A percentile compares a stretch with the other conserved stretches of the same genome.
Evolutionary conservation across 2,888 invertebrate genomes (phyloP).

Genomic region (Hydrotaea diabolus): DNA sequence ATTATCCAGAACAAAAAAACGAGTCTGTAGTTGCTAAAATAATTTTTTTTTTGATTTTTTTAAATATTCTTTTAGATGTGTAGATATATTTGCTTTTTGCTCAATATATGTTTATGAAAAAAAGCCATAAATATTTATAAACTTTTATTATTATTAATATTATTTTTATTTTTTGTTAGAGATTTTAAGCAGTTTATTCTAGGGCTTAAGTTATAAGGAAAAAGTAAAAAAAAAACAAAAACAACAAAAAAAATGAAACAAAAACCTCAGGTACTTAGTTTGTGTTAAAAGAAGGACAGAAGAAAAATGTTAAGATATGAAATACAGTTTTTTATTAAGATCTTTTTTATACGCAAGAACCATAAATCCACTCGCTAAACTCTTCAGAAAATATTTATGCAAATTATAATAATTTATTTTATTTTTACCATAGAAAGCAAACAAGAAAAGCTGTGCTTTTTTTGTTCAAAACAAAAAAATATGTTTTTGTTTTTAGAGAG

Average conservation of each 20-base stretch:
- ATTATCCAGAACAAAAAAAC: too few relatives aligned
- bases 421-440: not conserved
- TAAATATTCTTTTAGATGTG: slow-evolving; percentile 16
- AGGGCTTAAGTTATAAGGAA: slow-evolving; percentile 45
- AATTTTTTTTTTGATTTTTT: slow-evolving; percentile 28
- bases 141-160: slow-evolving; percentile 39
- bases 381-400: not conserved
- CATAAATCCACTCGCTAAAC: slow-evolving; percentile 44
- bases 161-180: slow-evolving; percentile 36
- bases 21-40: too few relatives aligned
- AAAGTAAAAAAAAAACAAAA: slow-evolving; percentile 41
- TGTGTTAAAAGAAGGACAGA: slow-evolving; percentile 70
- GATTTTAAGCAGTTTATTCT: slow-evolving; percentile 47
- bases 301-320: not conserved
- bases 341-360: slow-evolving; percentile 42
- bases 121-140: slow-evolving; percentile 65
- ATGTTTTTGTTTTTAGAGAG: not conserved
- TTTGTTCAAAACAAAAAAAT: not conserved
- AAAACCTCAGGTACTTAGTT: slow-evolving; percentile 80
- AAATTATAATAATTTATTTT: not conserved
- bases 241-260: slow-evolving; percentile 64
- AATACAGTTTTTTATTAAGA: slow-evolving; percentile 28
- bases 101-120: slow-evolving; percentile 67
- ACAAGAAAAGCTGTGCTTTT: slow-evolving; percentile 21
- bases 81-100: not conserved